A percentile compares a stretch with the other conserved stretches of the same genome.
These are phyloP conservation scores for Melanostoma scalare DNA, from an alignment of 2,888 invertebrate species.

Conservation along the genomic window DNA sequence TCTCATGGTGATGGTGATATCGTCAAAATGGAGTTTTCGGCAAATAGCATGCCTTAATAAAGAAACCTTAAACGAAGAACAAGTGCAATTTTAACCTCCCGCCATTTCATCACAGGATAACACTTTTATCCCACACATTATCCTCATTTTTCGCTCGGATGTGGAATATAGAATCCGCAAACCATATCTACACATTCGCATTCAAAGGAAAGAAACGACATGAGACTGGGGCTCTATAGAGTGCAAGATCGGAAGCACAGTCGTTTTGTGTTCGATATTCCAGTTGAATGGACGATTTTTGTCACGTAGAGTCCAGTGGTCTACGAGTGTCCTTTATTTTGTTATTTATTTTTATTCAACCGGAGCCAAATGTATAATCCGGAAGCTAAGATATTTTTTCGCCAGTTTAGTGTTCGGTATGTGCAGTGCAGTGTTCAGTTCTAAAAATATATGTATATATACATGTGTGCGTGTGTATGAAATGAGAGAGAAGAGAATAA, in stretches of 20 bases:
- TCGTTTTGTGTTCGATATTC: constrained; percentile 58
- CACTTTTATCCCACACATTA: constrained; percentile 63
- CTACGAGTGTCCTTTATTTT: constrained; percentile 46
- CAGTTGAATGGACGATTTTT: constrained; percentile 68
- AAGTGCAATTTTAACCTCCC: constrained; percentile 61
- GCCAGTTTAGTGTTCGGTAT: constrained; percentile 21
- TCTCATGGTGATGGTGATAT: constrained; percentile 11
- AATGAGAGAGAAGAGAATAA: no score
- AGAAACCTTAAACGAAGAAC: constrained; percentile 45
- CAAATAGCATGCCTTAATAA: constrained; percentile 6
- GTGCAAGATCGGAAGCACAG: constrained; percentile 20
- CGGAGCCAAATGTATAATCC: constrained; percentile 54
- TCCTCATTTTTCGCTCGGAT: constrained; percentile 53
- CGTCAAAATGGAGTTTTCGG: not conserved
- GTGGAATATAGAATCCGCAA: constrained; percentile 14
- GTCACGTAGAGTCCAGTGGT: constrained; percentile 59
- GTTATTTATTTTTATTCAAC: constrained; percentile 51
- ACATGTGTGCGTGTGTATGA: not conserved
- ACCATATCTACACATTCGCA: not conserved
- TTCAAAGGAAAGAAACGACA: constrained; percentile 46
- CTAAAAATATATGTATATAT: constrained; percentile 2
- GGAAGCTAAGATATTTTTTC: constrained; percentile 55
- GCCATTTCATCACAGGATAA: constrained; percentile 67
- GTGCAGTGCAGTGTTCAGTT: constrained; percentile 8
- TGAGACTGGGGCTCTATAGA: constrained; percentile 27